Base-by-base conservation (phyloP, 2,113 vertebrate genomes). In the Sander vitreus region DNA sequence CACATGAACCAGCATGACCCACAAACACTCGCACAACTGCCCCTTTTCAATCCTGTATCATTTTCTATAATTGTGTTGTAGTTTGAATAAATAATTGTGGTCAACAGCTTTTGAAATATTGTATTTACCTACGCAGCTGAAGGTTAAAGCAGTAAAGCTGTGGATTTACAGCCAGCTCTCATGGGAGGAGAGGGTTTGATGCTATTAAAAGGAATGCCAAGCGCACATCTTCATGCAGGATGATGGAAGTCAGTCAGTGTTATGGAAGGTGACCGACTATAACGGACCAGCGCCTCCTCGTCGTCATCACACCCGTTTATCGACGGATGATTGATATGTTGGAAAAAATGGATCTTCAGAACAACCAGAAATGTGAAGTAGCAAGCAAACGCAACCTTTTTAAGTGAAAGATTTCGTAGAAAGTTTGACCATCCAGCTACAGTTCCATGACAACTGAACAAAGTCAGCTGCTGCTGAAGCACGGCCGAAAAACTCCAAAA, bases 1-100 rank as follows among this genome's bases (percentile, higher is more conserved):
- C 58, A 48, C 58, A 66, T 84, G 75, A 85, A 85, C 67, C 54
- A 59, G 39, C 19, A 6, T 54, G 60, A 87, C 80, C 51, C 70
- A 80, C 51, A 80, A n/a, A 36, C 63, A 47, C 36, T 33, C 63
- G 27, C 48, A 65, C 39, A 39, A 10, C 33, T 27, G 5, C n/a
- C 5, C 9, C 19, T 53, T 53, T 21, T 33, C 6, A 21, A n/a
- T 67, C 69, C 60, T 53, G 23, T 21, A 36, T 55, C 33, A 60
- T 82, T 75, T 47, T 39, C 15, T 53, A 6, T 72, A 76, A 76
- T 23, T 58, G 25, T 60, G 48, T 30, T 30, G 58, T n/a, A 39
- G 25, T 53, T 58, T 23, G 45, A 78, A 39, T 16, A 9, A 27
- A 70, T 58, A 27, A 57, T 30, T 8, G 0, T 16, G 43, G 7